These are phyloP conservation scores for Lethenteron reissneri DNA, from an alignment of 2,113 vertebrate species.

Conservation along the genomic window DNA sequence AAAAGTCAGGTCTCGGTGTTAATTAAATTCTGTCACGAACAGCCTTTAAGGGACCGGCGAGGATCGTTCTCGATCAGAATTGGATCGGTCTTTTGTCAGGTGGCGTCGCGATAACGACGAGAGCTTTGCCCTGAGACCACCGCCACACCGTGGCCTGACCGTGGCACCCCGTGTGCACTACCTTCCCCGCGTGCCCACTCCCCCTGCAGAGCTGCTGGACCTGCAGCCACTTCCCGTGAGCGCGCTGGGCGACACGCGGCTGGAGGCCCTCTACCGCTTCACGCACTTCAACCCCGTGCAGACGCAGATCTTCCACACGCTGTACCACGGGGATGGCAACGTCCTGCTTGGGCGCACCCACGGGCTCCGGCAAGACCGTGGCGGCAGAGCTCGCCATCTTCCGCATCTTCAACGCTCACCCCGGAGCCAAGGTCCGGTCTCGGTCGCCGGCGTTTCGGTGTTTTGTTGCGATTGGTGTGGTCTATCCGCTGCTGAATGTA, in stretches of 20 bases:
- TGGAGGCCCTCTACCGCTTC: conserved; percentile 72
- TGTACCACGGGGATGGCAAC: conserved; percentile 82
- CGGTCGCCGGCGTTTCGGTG: background rate
- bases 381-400: conserved; percentile 94
- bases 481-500: background rate
- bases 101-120: no score
- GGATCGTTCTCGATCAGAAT: no score
- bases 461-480: background rate
- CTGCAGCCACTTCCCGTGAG: conserved; percentile 69
- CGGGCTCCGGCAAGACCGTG: conserved; percentile 89
- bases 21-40: no score
- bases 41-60: no score
- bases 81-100: no score
- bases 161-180: no score
- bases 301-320: conserved; percentile 90
- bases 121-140: no score
- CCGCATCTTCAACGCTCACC: conserved; percentile 74
- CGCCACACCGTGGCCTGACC: no score
- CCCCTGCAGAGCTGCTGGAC: conserved; percentile 60
- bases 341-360: conserved; percentile 87
- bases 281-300: conserved; percentile 95
- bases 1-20: no score
- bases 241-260: conserved; percentile 46
- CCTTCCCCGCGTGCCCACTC: conserved; percentile 8
- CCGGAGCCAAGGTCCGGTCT: conserved; percentile 45